phyloP scores from a whole-genome alignment of 2,113 vertebrate genomes.

The Gasterosteus nipponicus region DNA sequence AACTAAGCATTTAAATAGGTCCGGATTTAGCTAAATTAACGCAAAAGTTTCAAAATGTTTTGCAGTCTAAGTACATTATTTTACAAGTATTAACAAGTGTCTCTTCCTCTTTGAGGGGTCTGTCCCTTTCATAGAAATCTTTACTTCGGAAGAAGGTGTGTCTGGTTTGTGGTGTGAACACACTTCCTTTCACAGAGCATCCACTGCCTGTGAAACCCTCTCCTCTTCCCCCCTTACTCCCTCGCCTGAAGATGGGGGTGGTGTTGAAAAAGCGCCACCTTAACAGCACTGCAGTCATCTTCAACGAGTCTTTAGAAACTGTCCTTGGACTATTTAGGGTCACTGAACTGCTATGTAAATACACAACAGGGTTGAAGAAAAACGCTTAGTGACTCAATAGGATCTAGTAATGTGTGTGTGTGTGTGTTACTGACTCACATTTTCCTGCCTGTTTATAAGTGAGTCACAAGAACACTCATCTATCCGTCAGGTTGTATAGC shows the following conservation, averaged over 20 bases:
- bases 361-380: conserved; percentile 17
- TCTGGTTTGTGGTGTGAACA: conserved; percentile 36
- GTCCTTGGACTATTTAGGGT: conserved; percentile 11
- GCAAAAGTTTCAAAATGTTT: background rate
- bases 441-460: conserved; percentile 24
- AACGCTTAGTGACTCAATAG: conserved; percentile 31
- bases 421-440: conserved; percentile 1
- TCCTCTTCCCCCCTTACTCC: background rate
- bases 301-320: conserved; percentile 12
- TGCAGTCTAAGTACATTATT: background rate
- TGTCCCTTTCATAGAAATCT: background rate
- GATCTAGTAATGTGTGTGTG: background rate
- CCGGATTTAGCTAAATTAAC: background rate
- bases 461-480: conserved; percentile 61
- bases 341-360: conserved; percentile 32
- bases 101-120: background rate
- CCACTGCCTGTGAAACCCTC: conserved; percentile 19
- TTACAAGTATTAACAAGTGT: background rate
- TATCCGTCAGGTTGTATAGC: conserved; percentile 41
- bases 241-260: conserved; percentile 15
- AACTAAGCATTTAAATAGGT: background rate
- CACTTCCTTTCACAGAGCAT: conserved; percentile 31
- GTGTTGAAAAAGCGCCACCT: background rate
- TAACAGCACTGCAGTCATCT: conserved; percentile 7
- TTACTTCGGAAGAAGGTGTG: conserved; percentile 45